A percentile compares a stretch with the other conserved stretches of the same genome.
Conservation (phyloP, 1,140 invertebrate species). For the Bombus confusus region DNA sequence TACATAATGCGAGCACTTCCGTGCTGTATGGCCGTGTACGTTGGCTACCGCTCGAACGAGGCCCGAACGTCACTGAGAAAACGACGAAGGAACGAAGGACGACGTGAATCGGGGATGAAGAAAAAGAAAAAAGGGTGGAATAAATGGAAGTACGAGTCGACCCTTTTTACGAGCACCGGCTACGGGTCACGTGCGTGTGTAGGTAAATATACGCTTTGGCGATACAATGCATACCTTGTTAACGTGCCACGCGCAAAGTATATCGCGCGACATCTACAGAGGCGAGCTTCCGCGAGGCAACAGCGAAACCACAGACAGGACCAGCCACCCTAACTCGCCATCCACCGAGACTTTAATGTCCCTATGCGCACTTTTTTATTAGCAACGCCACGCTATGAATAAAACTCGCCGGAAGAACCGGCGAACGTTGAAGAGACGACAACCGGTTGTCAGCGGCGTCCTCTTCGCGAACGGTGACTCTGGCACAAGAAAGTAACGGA, state of each 20-base stretch:
- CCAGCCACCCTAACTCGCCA: background rate
- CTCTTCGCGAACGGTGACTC: constrained; percentile 9
- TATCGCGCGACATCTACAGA: background rate
- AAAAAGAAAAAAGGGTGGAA: background rate
- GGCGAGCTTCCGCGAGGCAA: background rate
- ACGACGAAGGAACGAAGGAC: background rate
- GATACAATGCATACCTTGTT: constrained; percentile 73
- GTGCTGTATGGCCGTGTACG: constrained; percentile 36
- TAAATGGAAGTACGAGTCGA: background rate
- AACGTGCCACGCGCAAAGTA: constrained; percentile 49
- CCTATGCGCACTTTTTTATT: constrained; percentile 72
- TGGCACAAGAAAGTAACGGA: constrained; percentile 15
- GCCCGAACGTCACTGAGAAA: background rate
- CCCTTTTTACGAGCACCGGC: constrained; percentile 59
- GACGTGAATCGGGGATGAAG: background rate
- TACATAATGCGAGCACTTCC: constrained; percentile 63
- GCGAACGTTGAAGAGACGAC: constrained; percentile 34
- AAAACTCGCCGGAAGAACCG: constrained; percentile 65
- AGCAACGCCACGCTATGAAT: constrained; percentile 72
- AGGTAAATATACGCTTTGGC: constrained; percentile 67
- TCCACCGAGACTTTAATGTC: constrained; percentile 71
- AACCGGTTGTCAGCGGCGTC: constrained; percentile 39
- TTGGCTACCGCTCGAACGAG: constrained; percentile 38
- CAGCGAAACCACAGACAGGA: background rate
- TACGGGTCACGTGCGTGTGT: constrained; percentile 39